Base-by-base conservation (phyloP, 2,797 vertebrate genomes). In the Balearica regulorum region DNA sequence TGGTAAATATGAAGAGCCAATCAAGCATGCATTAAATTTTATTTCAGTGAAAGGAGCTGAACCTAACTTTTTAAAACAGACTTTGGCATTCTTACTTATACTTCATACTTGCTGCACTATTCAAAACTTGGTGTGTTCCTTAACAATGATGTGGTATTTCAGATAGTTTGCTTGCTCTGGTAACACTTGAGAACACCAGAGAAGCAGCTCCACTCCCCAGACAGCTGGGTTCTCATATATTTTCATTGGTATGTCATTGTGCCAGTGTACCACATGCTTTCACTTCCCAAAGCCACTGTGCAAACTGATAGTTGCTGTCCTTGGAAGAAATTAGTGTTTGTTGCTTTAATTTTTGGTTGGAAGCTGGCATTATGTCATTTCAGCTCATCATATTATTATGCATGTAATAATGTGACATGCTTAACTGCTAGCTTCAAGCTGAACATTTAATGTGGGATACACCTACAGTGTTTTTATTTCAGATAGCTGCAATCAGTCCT, bases 391-490 rank as follows among this genome's bases (percentile, higher is more conserved):
- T 91, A 83, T 95, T 91, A 87, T 94, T 96, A 95, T 96, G 85
- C 91, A 92, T 93, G 83, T 89, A 95, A 79, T 94, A 95, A 97
- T 95, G 89, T 96, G 96, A 96, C 92, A 94, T 89, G 75, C 86
- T 96, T 96, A 97, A 97, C 94, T 95, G 93, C 90, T 95, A 86
- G 78, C 96, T 96, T 96, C 71, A 94, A 97, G 89, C 57, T 94
- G 96, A 97, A 93, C 93, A 90, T 87, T 94, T 97, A 95, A 93
- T 92, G 86, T 85, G 89, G 93, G 89, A 80, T 78, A 77, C 62
- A 73, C 84, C 94, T 96, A 75, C 24, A 72, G 35, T 65, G 58
- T 90, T 92, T 94, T 89, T 87, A 77, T 11, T 85, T 95, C 71
- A 92, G 37, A 88, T 49, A 90, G 78, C 62, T 82, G 53, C 66